Base-by-base conservation (phyloP, 2,888 invertebrate genomes). In the Kryphioiulus occultus region DNA sequence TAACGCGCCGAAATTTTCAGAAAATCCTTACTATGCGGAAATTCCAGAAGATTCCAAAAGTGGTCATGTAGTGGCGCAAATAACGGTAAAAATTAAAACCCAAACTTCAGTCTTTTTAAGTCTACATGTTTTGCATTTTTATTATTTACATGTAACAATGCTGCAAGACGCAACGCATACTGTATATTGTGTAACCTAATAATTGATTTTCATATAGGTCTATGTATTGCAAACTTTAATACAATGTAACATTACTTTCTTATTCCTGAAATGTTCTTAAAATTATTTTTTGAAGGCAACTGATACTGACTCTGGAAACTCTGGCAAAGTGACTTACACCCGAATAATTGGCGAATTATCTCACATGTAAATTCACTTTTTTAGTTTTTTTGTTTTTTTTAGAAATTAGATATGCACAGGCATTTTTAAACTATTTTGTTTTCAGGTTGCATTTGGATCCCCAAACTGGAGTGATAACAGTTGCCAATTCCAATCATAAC, bases 1-100 rank as follows among this genome's bases (percentile, higher is more conserved):
- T 91, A 97, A 97, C 92, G 93, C 95, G 42, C 98, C 98, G 0
- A 93, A 94, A 88, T 98, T 98, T 91, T 93, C 94, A 19, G 94
- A 95, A 90, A 92, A 94, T 68, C 93, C 94, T 0, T 98, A 98
- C 91, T 93, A 94, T 44, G 95, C 95, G 0, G 95, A 95, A 87
- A 92, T 98, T 35, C 94, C 95, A 0, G 98, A 98, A 92, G 96
- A 96, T 91, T 95, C 95, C 78, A 95, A 95, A 32, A 94, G 94
- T 22, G 96, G 96, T 30, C 94, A 95, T 0, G 94, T 94, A 90
- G 94, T 97, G 1, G 93, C 94, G 35, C 95, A 95, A 93, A 91
- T 93, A 47, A 88, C 90, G 26, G 92, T 92, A 32, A 88, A 30
- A 10, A 68, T 26, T 0, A 68, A n/a, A 17, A 17, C 9, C 17